phyloP scores from a whole-genome alignment of 2,797 vertebrate genomes.

The Rhinophrynus dorsalis region DNA sequence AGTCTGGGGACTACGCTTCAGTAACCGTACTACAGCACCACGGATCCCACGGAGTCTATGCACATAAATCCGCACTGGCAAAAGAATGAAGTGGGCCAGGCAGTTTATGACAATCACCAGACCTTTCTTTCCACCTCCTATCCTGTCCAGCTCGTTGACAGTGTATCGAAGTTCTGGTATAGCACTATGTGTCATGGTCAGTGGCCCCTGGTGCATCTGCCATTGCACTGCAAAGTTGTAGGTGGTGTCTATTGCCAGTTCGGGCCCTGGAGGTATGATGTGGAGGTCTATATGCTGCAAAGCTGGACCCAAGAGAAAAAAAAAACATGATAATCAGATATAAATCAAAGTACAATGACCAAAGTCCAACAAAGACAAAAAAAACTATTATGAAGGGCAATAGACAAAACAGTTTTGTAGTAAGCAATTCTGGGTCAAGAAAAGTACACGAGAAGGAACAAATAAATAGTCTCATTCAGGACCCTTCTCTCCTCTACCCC shows the following conservation, averaged over 20 bases:
- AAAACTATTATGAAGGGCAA: no score
- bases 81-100: background rate
- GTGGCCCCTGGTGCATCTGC: constrained; percentile 50
- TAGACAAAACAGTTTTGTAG: no score
- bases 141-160: background rate
- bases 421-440: no score
- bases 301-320: no score
- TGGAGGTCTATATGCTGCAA: constrained; percentile 49
- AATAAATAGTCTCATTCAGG: no score
- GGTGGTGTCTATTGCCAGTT: constrained; percentile 44
- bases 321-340: no score
- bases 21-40: constrained; percentile 26
- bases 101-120: background rate
- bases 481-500: no score
- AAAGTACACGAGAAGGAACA: no score
- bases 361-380: no score
- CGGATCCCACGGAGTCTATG: background rate
- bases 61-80: background rate
- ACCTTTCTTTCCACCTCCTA: background rate
- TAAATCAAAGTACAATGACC: no score
- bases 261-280: constrained; percentile 31
- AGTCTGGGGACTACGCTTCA: constrained; percentile 39
- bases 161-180: background rate
- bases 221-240: constrained; percentile 47
- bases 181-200: constrained; percentile 16